Evolutionary conservation across 1,140 invertebrate genomes (phyloP).

Genomic region (Phortica variegata): DNA sequence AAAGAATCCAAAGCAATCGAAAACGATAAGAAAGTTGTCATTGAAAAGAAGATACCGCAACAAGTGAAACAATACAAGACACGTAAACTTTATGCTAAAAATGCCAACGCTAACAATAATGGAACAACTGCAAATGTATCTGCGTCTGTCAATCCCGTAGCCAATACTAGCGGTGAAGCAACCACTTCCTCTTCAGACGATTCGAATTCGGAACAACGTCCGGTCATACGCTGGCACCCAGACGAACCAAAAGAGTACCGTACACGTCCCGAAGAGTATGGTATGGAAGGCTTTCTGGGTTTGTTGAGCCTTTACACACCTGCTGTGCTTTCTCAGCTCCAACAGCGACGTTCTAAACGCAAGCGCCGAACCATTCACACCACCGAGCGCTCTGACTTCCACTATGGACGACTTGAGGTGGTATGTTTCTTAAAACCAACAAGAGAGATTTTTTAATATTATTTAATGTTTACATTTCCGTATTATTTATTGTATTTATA

Average conservation of each 20-base stretch:
- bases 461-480: neutral
- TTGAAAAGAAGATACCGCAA: neutral
- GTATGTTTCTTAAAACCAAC: too few species aligned
- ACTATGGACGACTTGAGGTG: slow-evolving; percentile 52
- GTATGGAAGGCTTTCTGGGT: slow-evolving; percentile 44
- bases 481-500: neutral
- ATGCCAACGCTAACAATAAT: slow-evolving; percentile 4
- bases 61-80: slow-evolving; percentile 20
- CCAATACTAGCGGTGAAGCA: neutral
- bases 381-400: slow-evolving; percentile 46
- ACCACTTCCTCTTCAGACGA: slow-evolving; percentile 37
- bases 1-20: neutral
- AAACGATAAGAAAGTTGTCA: neutral
- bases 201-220: slow-evolving; percentile 30
- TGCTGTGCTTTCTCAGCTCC: slow-evolving; percentile 39
- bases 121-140: neutral
- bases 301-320: slow-evolving; percentile 44
- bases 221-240: slow-evolving; percentile 29
- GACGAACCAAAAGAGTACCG: slow-evolving; percentile 38
- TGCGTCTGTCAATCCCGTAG: neutral
- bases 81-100: slow-evolving; percentile 14
- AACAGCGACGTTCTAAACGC: slow-evolving; percentile 47
- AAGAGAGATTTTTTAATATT: neutral
- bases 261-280: slow-evolving; percentile 34
- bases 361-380: slow-evolving; percentile 49